Conservation (phyloP, 2,113 vertebrate genomes). For the Phrynocephalus versicolor region DNA sequence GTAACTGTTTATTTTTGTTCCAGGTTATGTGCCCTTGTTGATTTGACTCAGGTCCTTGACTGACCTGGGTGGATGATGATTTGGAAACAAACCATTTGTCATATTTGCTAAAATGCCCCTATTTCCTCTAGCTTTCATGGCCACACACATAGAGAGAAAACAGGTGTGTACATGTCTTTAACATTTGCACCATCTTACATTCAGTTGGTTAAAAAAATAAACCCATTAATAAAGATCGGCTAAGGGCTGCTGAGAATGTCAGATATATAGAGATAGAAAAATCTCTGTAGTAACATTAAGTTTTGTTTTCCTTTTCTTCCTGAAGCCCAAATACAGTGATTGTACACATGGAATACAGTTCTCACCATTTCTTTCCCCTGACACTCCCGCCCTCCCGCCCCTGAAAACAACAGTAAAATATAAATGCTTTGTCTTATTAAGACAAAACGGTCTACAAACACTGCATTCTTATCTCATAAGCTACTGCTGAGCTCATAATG, state of each 20-base stretch:
- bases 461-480: constrained; percentile 59
- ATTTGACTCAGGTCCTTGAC: constrained; percentile 64
- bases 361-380: constrained; percentile 43
- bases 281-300: constrained; percentile 62
- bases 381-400: too few species aligned
- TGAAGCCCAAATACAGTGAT: constrained; percentile 65
- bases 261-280: constrained; percentile 66
- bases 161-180: neutral
- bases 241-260: constrained; percentile 67
- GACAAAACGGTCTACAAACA: constrained; percentile 45
- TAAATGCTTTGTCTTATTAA: constrained; percentile 54
- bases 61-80: constrained; percentile 63
- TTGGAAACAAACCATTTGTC: constrained; percentile 57
- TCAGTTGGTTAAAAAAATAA: constrained; percentile 62
- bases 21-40: constrained; percentile 76
- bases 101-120: constrained; percentile 44
- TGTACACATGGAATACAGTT: constrained; percentile 53
- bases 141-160: constrained; percentile 40
- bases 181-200: constrained; percentile 52
- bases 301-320: constrained; percentile 39
- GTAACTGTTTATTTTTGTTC: constrained; percentile 73
- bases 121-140: constrained; percentile 50
- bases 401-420: constrained; percentile 58
- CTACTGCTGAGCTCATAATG: constrained; percentile 53
- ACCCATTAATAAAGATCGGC: constrained; percentile 70